Evolutionary conservation across 2,888 invertebrate genomes (phyloP), one percentile per base, ranked within the genome.

Genomic region (Abrostola tripartita): DNA sequence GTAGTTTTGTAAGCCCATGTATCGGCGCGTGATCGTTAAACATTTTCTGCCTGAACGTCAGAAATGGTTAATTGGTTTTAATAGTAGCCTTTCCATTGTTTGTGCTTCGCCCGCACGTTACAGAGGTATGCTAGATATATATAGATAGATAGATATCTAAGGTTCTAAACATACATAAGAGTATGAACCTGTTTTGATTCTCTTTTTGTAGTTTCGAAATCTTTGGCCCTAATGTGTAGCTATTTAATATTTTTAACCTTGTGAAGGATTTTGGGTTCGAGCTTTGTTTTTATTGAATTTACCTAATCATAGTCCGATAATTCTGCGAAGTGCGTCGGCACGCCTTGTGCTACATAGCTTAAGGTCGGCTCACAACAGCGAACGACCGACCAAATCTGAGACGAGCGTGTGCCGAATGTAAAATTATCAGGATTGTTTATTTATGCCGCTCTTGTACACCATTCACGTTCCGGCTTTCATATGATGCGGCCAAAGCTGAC

Each of bases 301-400:
- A 24, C 24, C 24, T 24, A 61, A 76, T 74, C 68, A 74, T 68
- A 69, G 59, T 63, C 52, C 65, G 57, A 57, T 57, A 64, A 71
- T 73, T 70, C 58, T 75, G 51, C 58, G 65, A 63, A 52, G 70
- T 68, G 61, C 54, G 55, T 77, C 70, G 80, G 73, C 81, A 78
- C 80, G 74, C 83, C 82, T 83, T 82, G 85, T 82, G 84, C 86
- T 65, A 85, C 78, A 79, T 85, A 65, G 63, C 59, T 61, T 81
- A 77, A 84, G 84, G 85, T 84, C 85, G 78, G 63, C 68, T 72
- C 67, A 58, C 64, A 68, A 62, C 70, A 76, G 61, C 71, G 68
- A 69, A 69, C 68, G 68, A 52, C 53, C 65, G 62, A 74, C 82
- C 81, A 79, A 85, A 83, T 81, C 80, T 53, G 47, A 78, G 65